phyloP scores from a whole-genome alignment of 2,797 vertebrate genomes.

The Loris lydekkerianus region DNA sequence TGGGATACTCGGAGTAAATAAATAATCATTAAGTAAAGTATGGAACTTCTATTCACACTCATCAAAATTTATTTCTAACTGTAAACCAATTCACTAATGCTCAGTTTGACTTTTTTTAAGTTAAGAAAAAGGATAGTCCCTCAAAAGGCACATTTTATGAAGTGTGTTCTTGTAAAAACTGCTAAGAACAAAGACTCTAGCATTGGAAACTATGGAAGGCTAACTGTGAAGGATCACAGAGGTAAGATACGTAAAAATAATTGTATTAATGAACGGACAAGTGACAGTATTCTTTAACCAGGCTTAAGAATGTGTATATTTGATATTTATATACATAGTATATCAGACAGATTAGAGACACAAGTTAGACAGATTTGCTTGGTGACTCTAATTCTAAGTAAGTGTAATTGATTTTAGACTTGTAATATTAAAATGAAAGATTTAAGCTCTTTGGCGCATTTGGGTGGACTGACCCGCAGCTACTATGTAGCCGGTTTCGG shows the following conservation, averaged over 20 bases:
- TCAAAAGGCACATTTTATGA: not conserved
- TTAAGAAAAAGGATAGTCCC: not conserved
- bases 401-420: not conserved
- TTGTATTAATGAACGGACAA: slow-evolving; percentile 8
- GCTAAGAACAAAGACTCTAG: not conserved
- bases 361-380: slow-evolving; percentile 18
- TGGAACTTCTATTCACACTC: slow-evolving; percentile 1
- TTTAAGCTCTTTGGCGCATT: not conserved
- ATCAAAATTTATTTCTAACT: slow-evolving; percentile 46
- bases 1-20: not conserved
- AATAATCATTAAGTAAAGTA: slow-evolving; percentile 41
- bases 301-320: not conserved
- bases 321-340: not conserved
- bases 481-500: too few relatives aligned
- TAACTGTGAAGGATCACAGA: not conserved
- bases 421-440: slow-evolving; percentile 20
- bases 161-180: slow-evolving; percentile 5
- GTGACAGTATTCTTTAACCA: not conserved
- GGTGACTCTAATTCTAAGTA: slow-evolving; percentile 3
- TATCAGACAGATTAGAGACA: slow-evolving; percentile 11
- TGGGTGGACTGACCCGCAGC: too few relatives aligned
- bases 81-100: slow-evolving; percentile 50
- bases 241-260: not conserved
- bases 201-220: not conserved
- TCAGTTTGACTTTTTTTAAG: not conserved